Base-by-base conservation (phyloP, 2,888 invertebrate species). In the Melinopterus prodromus region DNA sequence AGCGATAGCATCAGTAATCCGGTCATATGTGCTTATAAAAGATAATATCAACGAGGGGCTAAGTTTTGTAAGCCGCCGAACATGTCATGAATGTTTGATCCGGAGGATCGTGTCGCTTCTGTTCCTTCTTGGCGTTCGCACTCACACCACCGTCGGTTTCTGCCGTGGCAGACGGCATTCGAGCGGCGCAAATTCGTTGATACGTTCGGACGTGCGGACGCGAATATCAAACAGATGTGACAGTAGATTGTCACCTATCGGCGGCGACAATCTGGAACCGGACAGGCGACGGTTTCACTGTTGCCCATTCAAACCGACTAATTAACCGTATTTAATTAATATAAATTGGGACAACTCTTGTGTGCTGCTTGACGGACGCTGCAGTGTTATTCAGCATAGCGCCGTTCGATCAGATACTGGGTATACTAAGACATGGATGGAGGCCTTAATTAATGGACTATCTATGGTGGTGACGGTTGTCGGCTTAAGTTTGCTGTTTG, bases 1-100 rank as follows among this genome's bases (percentile, higher is more conserved):
- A 53, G 35, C 76, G 80, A 80, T 80, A 80, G 82, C 82, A 82
- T 83, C 81, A 81, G 80, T 83, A 83, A 83, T 83, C 84, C 82
- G 83, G 83, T 83, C 83, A 82, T 84, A 83, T 84, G 82, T 83
- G 82, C 82, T 83, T 84, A 82, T 82, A 83, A 82, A 82, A 84
- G 84, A 84, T 84, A 84, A 84, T 83, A 82, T 82, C 84, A 80
- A 82, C 76, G 77, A 53, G 70, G 78, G 69, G 80, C 81, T 82
- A 83, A 83, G 81, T 82, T 82, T 81, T 79, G 82, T 81, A 82
- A 81, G 82, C 83, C 81, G 80, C 82, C 81, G 82, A 83, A 83
- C 83, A 82, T 81, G 82, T 81, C 80, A 82, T 83, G 83, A 82
- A 83, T 83, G 80, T 82, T 80, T 78, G 80, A 80, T 80, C 78